Conservation (phyloP, 2,888 invertebrate genomes). For the Rotaria socialis region DNA sequence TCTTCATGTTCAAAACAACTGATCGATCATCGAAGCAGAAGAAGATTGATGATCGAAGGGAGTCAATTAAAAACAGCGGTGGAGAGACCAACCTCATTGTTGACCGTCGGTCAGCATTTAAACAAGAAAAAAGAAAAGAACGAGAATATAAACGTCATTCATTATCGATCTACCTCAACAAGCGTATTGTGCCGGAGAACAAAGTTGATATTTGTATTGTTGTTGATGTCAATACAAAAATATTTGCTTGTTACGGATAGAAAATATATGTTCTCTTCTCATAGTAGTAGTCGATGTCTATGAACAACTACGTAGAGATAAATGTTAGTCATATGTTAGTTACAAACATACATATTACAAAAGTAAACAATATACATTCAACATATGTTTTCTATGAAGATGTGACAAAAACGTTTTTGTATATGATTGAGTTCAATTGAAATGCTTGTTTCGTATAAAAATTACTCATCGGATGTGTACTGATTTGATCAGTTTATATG, state of each 20-base stretch:
- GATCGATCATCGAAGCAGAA: background rate
- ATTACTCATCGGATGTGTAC: too few species aligned
- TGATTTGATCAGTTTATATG: too few species aligned
- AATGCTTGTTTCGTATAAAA: too few species aligned
- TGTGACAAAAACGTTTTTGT: too few species aligned
- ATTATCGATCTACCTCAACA: background rate
- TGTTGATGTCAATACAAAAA: conserved; percentile 1
- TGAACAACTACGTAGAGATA: background rate
- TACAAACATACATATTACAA: too few species aligned
- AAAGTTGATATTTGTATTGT: conserved; percentile 16
- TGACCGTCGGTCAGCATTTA: background rate
- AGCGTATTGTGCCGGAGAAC: background rate
- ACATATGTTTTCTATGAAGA: too few species aligned
- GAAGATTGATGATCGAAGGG: background rate
- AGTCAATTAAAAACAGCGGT: background rate
- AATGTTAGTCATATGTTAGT: background rate
- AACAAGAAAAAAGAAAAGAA: background rate
- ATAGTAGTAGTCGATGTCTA: background rate
- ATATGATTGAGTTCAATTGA: too few species aligned
- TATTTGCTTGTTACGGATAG: background rate
- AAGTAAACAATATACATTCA: too few species aligned
- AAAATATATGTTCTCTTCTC: background rate
- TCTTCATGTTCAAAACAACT: background rate
- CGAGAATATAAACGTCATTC: background rate
- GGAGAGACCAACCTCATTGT: background rate